Evolutionary conservation across 2,888 invertebrate species (phyloP).

Genomic region (Schrankia costaestrigalis): DNA sequence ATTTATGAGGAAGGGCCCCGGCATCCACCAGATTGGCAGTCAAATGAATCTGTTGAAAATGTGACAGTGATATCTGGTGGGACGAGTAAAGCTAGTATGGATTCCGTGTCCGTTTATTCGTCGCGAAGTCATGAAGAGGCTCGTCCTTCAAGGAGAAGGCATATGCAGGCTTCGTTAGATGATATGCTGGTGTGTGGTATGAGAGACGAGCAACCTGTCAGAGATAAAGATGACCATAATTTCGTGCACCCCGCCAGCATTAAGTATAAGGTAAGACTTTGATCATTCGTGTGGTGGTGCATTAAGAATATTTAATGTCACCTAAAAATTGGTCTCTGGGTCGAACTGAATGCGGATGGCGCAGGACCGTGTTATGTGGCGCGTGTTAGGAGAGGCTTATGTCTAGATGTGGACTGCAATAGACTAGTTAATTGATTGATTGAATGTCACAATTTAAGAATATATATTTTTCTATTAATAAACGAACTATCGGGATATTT

Average conservation of each 20-base stretch:
- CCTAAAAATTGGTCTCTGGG: too few relatives aligned
- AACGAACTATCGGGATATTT: too few relatives aligned
- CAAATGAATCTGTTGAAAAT: slow-evolving; percentile 78
- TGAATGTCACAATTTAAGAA: too few relatives aligned
- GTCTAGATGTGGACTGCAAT: too few relatives aligned
- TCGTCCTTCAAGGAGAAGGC: slow-evolving; percentile 49
- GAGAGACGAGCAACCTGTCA: slow-evolving; percentile 39
- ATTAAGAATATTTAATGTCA: too few relatives aligned
- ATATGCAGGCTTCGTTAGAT: slow-evolving; percentile 78
- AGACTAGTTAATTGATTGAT: too few relatives aligned
- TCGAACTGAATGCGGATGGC: too few relatives aligned
- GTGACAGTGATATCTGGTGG: slow-evolving; percentile 70
- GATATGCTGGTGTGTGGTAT: slow-evolving; percentile 79
- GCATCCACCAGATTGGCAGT: slow-evolving; percentile 52
- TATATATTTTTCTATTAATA: too few relatives aligned
- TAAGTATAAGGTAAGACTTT: slow-evolving; percentile 67
- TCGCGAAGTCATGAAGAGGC: slow-evolving; percentile 80
- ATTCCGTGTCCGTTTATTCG: slow-evolving; percentile 81
- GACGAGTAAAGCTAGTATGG: slow-evolving; percentile 64
- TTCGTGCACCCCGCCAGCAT: slow-evolving; percentile 70
- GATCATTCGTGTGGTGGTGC: too few relatives aligned
- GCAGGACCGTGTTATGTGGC: too few relatives aligned
- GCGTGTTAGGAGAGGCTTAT: too few relatives aligned
- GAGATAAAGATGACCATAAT: slow-evolving; percentile 59
- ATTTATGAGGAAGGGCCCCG: slow-evolving; percentile 64